Base-by-base conservation (phyloP, 2,888 invertebrate species). In the Clostera curtula region DNA sequence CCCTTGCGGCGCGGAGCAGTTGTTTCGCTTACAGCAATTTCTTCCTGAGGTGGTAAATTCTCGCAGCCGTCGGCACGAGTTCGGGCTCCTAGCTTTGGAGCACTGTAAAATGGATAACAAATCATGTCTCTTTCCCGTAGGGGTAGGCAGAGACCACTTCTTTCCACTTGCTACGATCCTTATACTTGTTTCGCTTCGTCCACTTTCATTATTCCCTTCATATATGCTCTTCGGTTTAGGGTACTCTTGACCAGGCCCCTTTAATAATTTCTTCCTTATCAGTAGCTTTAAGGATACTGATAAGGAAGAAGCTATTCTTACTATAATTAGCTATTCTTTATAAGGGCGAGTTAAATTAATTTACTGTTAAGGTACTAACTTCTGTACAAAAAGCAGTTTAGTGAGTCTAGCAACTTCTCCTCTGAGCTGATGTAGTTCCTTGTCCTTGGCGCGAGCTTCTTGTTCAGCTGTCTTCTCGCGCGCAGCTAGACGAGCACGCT, bases 1-100 rank as follows among this genome's bases (percentile, higher is more conserved):
- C 80, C 80, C 71, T 80, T 82, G 34, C 73, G 54, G 14, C 73
- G 54, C 20, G 67, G 63, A 38, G 40, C 21, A 22, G 26, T 28
- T 36, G 27, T 48, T 26, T 44, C 52, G 33, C 41, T 38, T 22
- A 43, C 29, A 24, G 43, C 35, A n/a, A n/a, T n/a, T 19, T 43
- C 33, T 25, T 71, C 75, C 1, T 52, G 58, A 1, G 43, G 41
- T 1, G 32, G 34, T 1, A 49, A 11, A 18, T 56, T 67, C 36
- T 83, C 83, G 46, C 82, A 82, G 24, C 83, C 82, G 30, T 83
- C 83, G 0, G 83, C 82, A 1, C 72, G 50, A 3, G 82, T 83
- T 2, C 82, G 57, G 1, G 76, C 64, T 12, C 79, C 83, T 3
- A 82, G 52, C 22, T 67, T 65, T 5, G 75, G 72, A 2, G 73